Conservation (phyloP, 2,113 vertebrate species). For the Laterallus jamaicensis region DNA sequence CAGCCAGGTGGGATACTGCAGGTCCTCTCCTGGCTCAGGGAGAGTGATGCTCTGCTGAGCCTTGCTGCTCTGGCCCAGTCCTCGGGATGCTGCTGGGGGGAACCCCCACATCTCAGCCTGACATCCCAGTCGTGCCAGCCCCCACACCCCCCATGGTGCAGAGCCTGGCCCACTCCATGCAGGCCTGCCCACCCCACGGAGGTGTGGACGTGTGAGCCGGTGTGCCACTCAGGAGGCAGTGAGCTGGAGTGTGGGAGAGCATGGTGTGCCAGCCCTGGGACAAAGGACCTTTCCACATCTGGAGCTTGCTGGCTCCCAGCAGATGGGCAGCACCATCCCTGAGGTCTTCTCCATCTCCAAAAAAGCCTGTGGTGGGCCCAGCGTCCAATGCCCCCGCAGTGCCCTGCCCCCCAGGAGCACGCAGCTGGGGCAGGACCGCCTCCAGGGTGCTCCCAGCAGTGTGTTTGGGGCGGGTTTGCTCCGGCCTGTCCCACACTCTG, state of each 20-base stretch:
- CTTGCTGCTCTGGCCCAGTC: neutral
- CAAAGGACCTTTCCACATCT: neutral
- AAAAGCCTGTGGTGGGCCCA: neutral
- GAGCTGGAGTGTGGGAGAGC: fast-evolving
- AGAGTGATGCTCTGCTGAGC: neutral
- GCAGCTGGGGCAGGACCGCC: neutral
- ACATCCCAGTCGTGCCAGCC: neutral
- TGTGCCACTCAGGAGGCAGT: neutral
- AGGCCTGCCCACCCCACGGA: neutral
- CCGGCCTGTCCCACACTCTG: neutral
- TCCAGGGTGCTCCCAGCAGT: fast-evolving
- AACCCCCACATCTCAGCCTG: neutral
- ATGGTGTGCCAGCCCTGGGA: neutral
- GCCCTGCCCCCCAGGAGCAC: neutral
- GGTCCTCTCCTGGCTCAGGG: neutral
- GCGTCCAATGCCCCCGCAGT: fast-evolving
- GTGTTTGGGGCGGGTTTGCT: neutral
- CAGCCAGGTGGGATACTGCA: fast-evolving
- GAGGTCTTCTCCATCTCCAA: neutral
- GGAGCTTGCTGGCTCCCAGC: neutral
- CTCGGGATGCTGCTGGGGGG: neutral
- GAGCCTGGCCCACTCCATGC: fast-evolving
- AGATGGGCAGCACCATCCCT: neutral
- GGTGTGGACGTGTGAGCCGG: too few species aligned
- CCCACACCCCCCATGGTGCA: fast-evolving